A percentile compares a stretch with the other conserved stretches of the same genome.
phyloP scores from a whole-genome alignment of 2,888 invertebrate genomes.

The Petrolisthes cinctipes region DNA sequence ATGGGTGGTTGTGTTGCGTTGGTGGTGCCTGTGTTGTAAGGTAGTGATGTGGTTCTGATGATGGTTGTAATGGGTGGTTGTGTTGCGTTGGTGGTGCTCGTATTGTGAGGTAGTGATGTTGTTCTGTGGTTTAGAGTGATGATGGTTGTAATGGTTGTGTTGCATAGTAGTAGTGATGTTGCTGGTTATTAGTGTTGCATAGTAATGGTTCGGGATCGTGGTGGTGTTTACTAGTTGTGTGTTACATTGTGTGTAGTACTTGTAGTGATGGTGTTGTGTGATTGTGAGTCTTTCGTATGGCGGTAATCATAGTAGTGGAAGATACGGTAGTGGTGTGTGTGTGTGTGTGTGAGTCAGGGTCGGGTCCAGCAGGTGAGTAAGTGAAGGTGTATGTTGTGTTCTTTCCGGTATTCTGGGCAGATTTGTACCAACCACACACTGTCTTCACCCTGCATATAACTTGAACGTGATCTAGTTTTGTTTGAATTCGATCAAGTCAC shows the following conservation, averaged over 20 bases:
- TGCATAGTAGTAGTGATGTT: background rate
- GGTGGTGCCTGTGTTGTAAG: too few species aligned
- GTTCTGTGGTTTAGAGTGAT: background rate
- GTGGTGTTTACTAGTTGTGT: background rate
- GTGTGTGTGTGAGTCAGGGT: conserved; percentile 18
- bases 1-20: too few species aligned
- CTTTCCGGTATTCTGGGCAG: background rate
- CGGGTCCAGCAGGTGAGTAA: conserved; percentile 20
- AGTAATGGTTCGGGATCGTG: background rate
- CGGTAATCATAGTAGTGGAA: background rate
- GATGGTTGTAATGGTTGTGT: background rate
- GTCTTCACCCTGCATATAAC: too few species aligned
- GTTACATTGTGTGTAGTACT: background rate
- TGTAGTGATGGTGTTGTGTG: background rate
- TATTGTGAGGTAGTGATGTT: too few species aligned
- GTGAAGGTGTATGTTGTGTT: conserved; percentile 6
- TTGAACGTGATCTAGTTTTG: too few species aligned
- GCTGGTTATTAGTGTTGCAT: background rate
- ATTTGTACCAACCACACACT: too few species aligned
- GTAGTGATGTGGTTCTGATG: background rate
- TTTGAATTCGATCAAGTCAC: too few species aligned
- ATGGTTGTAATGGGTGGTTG: background rate
- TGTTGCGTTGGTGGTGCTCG: background rate
- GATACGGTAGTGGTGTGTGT: background rate
- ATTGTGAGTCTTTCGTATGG: background rate